Evolutionary conservation across 1,140 invertebrate species (phyloP).

Genomic region (Pectinophora gossypiella): DNA sequence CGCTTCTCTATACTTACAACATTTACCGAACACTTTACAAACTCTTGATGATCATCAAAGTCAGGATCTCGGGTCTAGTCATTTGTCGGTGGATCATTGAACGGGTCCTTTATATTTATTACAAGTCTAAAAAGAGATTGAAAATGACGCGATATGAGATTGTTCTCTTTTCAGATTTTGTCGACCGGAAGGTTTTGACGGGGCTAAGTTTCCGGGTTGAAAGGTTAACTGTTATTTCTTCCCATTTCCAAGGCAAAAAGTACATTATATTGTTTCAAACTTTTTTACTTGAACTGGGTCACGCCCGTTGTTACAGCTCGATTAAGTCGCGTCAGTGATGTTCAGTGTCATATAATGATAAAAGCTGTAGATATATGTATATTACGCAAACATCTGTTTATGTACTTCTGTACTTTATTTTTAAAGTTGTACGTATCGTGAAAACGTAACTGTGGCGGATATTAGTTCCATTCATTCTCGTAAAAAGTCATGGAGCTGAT

Average conservation of each 20-base stretch:
- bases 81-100: background rate
- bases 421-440: too few species aligned
- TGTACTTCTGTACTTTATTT: too few species aligned
- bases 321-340: too few species aligned
- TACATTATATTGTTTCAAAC: background rate
- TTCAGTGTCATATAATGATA: too few species aligned
- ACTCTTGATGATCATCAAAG: too few species aligned
- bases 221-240: slow-evolving; percentile 1
- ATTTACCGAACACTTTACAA: too few species aligned
- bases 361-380: too few species aligned
- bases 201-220: background rate
- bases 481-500: too few species aligned
- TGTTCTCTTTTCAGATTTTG: background rate
- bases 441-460: too few species aligned
- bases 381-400: too few species aligned
- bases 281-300: background rate
- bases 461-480: too few species aligned
- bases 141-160: background rate
- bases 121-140: background rate
- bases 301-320: background rate
- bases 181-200: background rate
- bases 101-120: slow-evolving; percentile 2
- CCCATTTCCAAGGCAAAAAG: background rate
- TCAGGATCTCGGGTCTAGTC: background rate
- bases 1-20: too few species aligned